Conservation (phyloP, 2,113 vertebrate species). For the Ammospiza caudacuta region DNA sequence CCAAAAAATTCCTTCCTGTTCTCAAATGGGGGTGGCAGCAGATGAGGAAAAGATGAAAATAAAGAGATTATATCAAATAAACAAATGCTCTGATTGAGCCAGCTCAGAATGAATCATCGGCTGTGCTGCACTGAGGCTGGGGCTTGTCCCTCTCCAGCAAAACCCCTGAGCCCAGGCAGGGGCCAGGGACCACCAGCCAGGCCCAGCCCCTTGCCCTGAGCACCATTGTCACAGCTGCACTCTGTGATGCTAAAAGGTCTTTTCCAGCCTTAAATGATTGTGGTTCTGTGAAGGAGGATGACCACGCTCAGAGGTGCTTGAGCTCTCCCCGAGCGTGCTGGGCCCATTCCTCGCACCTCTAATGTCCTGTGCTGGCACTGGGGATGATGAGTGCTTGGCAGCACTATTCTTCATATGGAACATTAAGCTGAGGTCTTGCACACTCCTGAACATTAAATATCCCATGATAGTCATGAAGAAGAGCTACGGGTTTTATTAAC, state of each 20-base stretch:
- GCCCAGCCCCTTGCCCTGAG: background rate
- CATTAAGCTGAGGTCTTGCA: slow-evolving; percentile 81
- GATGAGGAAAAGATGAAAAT: slow-evolving; percentile 40
- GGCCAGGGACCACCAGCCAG: background rate
- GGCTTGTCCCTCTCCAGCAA: background rate
- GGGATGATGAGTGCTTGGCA: slow-evolving; percentile 74
- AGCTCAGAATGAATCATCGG: slow-evolving; percentile 35
- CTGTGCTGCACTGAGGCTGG: background rate
- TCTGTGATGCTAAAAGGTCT: background rate
- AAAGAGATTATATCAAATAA: slow-evolving; percentile 47
- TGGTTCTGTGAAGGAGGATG: background rate
- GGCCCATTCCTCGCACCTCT: slow-evolving; percentile 46
- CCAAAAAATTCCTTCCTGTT: slow-evolving; percentile 15
- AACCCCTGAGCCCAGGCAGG: background rate
- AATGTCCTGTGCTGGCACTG: slow-evolving; percentile 57
- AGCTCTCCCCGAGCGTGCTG: background rate
- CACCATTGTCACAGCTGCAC: background rate
- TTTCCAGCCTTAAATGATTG: background rate
- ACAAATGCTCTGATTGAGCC: background rate
- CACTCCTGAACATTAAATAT: slow-evolving; percentile 79
- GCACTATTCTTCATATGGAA: slow-evolving; percentile 76
- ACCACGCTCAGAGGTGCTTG: background rate
- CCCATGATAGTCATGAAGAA: slow-evolving; percentile 82
- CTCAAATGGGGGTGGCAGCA: background rate
- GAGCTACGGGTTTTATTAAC: slow-evolving; percentile 86